Base-by-base conservation (phyloP, 2,888 invertebrate species). In the Euzophera pinguis region DNA sequence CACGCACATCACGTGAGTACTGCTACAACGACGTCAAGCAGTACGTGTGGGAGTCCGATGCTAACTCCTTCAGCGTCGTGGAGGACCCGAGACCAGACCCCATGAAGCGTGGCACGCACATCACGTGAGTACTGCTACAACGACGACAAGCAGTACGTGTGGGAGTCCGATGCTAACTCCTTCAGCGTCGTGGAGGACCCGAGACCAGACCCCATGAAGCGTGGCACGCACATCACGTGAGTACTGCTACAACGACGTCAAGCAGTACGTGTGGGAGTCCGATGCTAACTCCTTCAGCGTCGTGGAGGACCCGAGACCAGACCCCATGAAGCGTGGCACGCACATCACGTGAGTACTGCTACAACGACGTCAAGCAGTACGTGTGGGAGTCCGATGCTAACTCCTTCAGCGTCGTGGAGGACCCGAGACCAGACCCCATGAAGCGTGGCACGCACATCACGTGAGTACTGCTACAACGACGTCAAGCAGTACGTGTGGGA, bases 41-140 rank as follows among this genome's bases (percentile, higher is more conserved):
- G 83, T 95, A 98, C 88, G 95, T 99, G 69, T 99, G 99, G 99
- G 98, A 99, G 84, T 98, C 98, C 0, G 99, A 99, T 90, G 97
- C 99, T 27, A 91, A 90, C 63, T 93, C 95, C 58, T 99, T 97
- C 91, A 95, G 93, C 70, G 95, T 99, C 62, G 94, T 93, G 6
- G 95, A 96, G 70, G 99, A 99, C 92, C 99, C 99, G 35, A 93
- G 99, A 64, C 98, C 98, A 1, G 92, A 96, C 81, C 96, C 98
- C 1, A 92, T 99, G 27, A 93, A 94, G 71, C 94, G 99, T 67
- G 99, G 98, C 77, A 95, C 98, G 10, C 94, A 95, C 63, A 93
- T 98, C 75, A 95, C 93, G 94, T 94, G n/a, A n/a, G n/a, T n/a
- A n/a, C n/a, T n/a, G n/a, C n/a, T n/a, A 98, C 86, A 98, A 98